Conservation (phyloP, 2,888 invertebrate genomes). For the Polydrusus tereticollis region DNA sequence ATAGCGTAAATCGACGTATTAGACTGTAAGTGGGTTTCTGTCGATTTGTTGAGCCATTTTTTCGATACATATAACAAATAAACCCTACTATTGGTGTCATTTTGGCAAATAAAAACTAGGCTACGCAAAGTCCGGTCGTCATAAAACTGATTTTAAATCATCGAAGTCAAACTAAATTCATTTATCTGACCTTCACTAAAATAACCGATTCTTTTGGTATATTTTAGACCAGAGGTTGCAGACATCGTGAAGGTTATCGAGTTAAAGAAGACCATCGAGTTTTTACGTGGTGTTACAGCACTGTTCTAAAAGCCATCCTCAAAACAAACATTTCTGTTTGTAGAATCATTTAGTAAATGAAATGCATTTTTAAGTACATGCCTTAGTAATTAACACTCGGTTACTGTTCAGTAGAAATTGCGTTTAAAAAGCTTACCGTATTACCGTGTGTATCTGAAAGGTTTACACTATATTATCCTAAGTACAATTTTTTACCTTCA, state of each 20-base stretch:
- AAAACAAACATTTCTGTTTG: not conserved
- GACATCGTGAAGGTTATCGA: conserved; percentile 3
- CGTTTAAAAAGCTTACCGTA: not conserved
- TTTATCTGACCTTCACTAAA: not conserved
- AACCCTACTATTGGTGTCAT: no score
- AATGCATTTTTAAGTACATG: not conserved
- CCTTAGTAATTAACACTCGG: not conserved
- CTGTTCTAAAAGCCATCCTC: not conserved
- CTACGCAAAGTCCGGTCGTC: not conserved
- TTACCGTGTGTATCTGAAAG: no score
- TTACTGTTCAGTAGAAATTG: not conserved
- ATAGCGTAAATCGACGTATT: no score
- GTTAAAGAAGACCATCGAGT: not conserved
- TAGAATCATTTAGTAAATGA: not conserved
- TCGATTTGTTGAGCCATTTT: no score
- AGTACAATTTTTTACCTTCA: no score
- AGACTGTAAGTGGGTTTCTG: no score
- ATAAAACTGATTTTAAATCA: not conserved
- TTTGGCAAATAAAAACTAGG: not conserved
- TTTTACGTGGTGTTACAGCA: not conserved
- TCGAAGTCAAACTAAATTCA: not conserved
- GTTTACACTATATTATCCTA: no score
- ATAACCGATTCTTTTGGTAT: not conserved
- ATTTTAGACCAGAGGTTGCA: not conserved
- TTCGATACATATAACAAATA: no score